Base-by-base conservation (phyloP, 1,140 invertebrate species). In the Caenorhabditis tropicalis region DNA sequence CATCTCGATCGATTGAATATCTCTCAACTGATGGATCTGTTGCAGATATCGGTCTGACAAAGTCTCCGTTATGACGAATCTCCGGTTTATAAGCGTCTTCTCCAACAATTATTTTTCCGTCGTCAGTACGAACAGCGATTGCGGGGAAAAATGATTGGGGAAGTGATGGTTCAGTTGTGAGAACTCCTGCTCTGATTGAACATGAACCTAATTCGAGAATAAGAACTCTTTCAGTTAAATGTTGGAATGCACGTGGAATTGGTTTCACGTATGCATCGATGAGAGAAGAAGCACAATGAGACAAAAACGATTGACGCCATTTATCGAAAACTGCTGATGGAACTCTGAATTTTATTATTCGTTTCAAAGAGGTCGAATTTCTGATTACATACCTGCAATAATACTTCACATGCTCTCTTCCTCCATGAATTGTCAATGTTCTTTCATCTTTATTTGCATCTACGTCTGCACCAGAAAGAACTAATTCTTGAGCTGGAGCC, bases 71-170 rank as follows among this genome's bases (percentile, higher is more conserved):
- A 39, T 80, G 56, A 24, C 82, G 82, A 82, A 87, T 21, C 49
- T 93, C 91, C 5, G 93, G 93, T 58, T 91, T 88, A 39, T 93
- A 92, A 7, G 93, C 93, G 81, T 94, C 93, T 70, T 91, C 89
- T 24, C 94, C 94, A 87, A 92, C 93, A 21, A 92, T 87, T 39
- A 92, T 88, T 29, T 91, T 89, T 53, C 89, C 91, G 7, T 91
- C 91, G 51, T 92, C 90, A 58, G 92, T 89, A n/a, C 92, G 91
- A 33, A 93, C 93, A 82, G 93, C 92, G 39, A 94, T 92, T 83
- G 93, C 92, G 19, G 93, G 93, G 89, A 94, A 93, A 91, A 94
- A 94, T 56, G 93, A 29, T 84, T 92, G 90, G 27, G 94, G 94
- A 58, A 94, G 88, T 21, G 93, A 92, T 10, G 93, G 91, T 88